Conservation (phyloP, 2,113 vertebrate genomes). For the Cairina moschata region DNA sequence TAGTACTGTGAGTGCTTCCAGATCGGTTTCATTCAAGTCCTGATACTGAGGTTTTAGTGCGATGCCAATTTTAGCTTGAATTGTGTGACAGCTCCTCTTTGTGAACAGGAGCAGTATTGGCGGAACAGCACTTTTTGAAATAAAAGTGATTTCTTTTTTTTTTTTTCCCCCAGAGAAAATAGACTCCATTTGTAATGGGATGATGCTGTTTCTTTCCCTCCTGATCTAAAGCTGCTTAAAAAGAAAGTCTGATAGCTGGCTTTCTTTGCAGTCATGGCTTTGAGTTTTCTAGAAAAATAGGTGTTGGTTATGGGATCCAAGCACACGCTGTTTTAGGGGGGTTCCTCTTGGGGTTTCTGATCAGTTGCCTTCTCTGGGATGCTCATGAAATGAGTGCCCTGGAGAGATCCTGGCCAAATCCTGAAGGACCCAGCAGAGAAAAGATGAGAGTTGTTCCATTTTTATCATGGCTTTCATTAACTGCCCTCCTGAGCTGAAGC, state of each 20-base stretch:
- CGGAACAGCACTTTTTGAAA: conserved; percentile 10
- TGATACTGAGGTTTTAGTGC: background rate
- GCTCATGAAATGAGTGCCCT: background rate
- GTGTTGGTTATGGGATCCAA: background rate
- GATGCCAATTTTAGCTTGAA: conserved; percentile 20
- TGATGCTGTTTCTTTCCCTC: background rate
- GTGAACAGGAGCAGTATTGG: conserved; percentile 51
- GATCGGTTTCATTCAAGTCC: background rate
- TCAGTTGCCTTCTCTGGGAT: background rate
- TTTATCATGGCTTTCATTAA: background rate
- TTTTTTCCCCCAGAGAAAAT: background rate
- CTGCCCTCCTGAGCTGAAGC: background rate
- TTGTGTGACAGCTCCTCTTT: conserved; percentile 47
- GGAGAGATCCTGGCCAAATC: background rate
- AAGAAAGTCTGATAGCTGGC: background rate
- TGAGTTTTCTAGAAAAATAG: background rate
- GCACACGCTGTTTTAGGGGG: background rate
- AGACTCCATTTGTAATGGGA: background rate
- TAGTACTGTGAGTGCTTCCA: background rate
- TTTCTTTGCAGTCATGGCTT: conserved; percentile 13
- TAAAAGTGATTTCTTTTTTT: background rate
- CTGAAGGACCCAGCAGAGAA: rapidly evolving
- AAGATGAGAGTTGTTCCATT: background rate
- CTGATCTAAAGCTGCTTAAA: conserved; percentile 9
- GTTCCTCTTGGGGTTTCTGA: background rate